Percentiles rank a stretch among this genome's conserved stretches.
Evolutionary conservation across 2,113 vertebrate genomes (phyloP).

Genomic region (Ageneiosus marmoratus): DNA sequence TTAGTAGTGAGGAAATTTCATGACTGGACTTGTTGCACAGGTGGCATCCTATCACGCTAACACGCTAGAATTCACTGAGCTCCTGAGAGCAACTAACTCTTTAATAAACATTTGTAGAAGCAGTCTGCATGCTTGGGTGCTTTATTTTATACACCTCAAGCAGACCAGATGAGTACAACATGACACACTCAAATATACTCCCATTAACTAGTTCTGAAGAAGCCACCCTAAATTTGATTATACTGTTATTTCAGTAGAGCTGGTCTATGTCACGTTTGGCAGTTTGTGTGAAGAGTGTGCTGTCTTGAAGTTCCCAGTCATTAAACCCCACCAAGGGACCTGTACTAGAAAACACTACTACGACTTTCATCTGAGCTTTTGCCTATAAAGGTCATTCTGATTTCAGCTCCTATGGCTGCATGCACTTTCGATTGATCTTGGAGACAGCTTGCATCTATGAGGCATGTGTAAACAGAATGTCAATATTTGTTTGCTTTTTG

Average conservation of each 20-base stretch:
- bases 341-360: not conserved
- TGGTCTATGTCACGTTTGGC: not conserved
- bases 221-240: not conserved
- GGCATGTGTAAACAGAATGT: not conserved
- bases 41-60: too few species aligned
- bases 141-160: too few species aligned
- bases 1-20: too few species aligned
- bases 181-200: not conserved
- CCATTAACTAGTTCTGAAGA: not conserved
- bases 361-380: not conserved
- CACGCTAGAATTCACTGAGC: too few species aligned
- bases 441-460: too few species aligned
- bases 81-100: too few species aligned
- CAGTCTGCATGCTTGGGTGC: too few species aligned
- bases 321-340: not conserved
- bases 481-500: not conserved
- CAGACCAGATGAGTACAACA: not conserved
- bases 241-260: not conserved
- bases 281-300: not conserved
- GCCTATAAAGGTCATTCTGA: not conserved
- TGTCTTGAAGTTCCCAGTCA: not conserved
- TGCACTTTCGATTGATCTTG: not conserved
- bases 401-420: not conserved
- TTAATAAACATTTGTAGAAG: too few species aligned
- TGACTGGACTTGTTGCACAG: too few species aligned